phyloP scores from a whole-genome alignment of 2,888 invertebrate genomes.

The Sarcophaga rosellei region DNA sequence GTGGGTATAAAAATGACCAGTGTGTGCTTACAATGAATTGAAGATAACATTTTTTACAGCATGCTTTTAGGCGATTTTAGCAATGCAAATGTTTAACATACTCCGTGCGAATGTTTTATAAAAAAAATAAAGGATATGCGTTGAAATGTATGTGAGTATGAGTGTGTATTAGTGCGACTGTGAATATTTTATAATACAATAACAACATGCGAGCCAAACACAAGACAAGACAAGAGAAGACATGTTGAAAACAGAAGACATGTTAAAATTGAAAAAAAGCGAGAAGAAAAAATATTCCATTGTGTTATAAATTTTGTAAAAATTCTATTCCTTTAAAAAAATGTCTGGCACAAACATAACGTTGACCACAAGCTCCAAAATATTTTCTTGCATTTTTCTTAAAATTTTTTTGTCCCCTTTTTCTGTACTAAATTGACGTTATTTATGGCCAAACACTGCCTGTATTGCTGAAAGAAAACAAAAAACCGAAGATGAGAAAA shows the following conservation, averaged over 20 bases:
- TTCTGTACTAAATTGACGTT: slow-evolving; percentile 50
- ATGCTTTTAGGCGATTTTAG: slow-evolving; percentile 63
- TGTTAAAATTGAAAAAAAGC: slow-evolving; percentile 59
- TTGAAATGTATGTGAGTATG: not conserved
- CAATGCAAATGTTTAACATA: slow-evolving; percentile 56
- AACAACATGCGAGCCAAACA: not conserved
- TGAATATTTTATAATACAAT: slow-evolving; percentile 30
- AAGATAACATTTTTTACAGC: slow-evolving; percentile 63
- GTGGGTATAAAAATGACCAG: slow-evolving; percentile 47
- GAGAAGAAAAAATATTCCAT: not conserved
- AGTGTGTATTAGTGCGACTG: not conserved
- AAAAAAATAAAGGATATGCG: not conserved
- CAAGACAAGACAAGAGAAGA: slow-evolving; percentile 43
- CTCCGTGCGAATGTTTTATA: not conserved
- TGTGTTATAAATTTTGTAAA: slow-evolving; percentile 40
- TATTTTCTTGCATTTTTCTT: not conserved
- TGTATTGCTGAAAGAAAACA: not conserved
- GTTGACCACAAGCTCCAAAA: slow-evolving; percentile 50
- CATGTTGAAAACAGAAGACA: slow-evolving; percentile 61
- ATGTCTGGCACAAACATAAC: not conserved
- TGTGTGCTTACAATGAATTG: slow-evolving; percentile 34
- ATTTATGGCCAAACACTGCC: slow-evolving; percentile 46
- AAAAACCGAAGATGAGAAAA: not conserved
- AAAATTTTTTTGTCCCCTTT: not conserved
- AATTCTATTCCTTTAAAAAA: slow-evolving; percentile 4